Base-by-base conservation (phyloP, 1,140 invertebrate genomes). In the Sesamia nonagrioides region DNA sequence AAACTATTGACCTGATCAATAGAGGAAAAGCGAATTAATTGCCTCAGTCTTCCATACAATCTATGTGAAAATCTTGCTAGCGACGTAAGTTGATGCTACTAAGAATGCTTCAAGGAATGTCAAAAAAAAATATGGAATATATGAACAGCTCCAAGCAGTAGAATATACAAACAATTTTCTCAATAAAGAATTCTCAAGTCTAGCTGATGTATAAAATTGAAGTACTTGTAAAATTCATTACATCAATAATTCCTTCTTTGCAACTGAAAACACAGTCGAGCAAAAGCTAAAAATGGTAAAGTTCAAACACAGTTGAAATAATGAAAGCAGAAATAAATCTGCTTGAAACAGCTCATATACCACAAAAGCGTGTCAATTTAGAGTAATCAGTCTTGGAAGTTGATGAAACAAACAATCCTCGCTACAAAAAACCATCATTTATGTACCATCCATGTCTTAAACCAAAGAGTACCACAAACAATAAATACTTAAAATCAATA, bases 401-500 rank as follows among this genome's bases (percentile, higher is more conserved):
- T 88, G 89, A 88, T 90, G 85, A 87, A 89, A 73, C 84, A 87
- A 89, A 73, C 84, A 84, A 87, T 75, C 84, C 80, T 82, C 82
- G 78, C 80, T 68, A 84, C 40, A 61, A 48, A 33, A 42, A 71
- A 58, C 18, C 54, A 61, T 68, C 42, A 63, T 18, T 35, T 50
- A 37, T 33, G n/a, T 61, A 48, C 48, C 18, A 83, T 80, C 77
- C 77, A 40, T 63, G 78, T 84, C 85, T 86, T 88, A n/a, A 86
- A 83, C 66, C 72, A 85, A 85, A 71, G 21, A 88, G 84, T 88
- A 91, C 83, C 78, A 88, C 85, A 86, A 90, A 73, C 42, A 94
- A 93, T 94, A 93, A 94, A 94, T 93, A 93, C 89, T 93, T 92
- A 93, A 88, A 86, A 88, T 84, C 86, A 89, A 86, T 78, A 83